Evolutionary conservation across 2,113 vertebrate genomes (phyloP).

Genomic region (Protomyctophum bolini): DNA sequence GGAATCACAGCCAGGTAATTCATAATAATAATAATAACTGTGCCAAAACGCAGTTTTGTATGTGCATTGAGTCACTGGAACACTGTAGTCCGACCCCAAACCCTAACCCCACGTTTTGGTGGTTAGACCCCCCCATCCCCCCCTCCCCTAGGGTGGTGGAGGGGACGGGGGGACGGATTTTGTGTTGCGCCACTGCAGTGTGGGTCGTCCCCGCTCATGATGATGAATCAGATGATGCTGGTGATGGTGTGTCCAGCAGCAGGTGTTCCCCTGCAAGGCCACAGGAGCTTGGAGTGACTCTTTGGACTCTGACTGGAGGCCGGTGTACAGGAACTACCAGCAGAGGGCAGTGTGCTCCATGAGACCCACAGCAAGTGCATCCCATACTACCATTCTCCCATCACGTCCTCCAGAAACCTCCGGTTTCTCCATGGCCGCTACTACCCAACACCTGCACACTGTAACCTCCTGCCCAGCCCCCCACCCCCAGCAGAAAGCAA

Average conservation of each 20-base stretch:
- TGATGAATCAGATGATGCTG: too few species aligned
- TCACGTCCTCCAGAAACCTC: constrained; percentile 22
- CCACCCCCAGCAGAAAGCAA: constrained; percentile 39
- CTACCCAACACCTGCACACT: constrained; percentile 23
- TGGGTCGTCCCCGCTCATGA: background rate
- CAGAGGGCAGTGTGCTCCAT: constrained; percentile 67
- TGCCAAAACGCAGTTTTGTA: too few species aligned
- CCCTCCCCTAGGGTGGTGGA: too few species aligned
- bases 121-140: too few species aligned
- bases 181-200: too few species aligned
- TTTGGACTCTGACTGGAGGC: constrained; percentile 79
- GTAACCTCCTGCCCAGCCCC: background rate
- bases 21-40: too few species aligned
- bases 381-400: constrained; percentile 17
- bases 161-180: too few species aligned
- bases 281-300: constrained; percentile 11
- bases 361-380: constrained; percentile 32
- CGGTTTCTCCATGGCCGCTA: constrained; percentile 22
- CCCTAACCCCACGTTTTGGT: too few species aligned
- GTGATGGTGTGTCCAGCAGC: constrained; percentile 41
- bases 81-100: too few species aligned
- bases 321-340: constrained; percentile 86
- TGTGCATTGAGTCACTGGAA: too few species aligned
- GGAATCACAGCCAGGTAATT: too few species aligned
- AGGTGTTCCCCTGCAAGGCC: constrained; percentile 23